Evolutionary conservation across 1,140 invertebrate genomes (phyloP).

Genomic region (Pseudomyrmex flavicornis): DNA sequence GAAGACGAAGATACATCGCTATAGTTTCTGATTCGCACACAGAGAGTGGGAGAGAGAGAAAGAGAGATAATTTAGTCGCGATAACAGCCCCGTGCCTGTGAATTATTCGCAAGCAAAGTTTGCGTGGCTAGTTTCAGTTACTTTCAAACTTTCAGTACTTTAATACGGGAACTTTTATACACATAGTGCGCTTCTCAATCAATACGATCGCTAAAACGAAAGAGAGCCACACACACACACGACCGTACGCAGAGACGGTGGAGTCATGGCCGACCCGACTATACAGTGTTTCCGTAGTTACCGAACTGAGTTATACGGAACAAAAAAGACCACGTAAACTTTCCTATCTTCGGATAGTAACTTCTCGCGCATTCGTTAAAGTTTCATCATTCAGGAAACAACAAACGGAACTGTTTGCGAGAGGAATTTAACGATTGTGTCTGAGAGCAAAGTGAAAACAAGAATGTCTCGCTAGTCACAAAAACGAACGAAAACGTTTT

Average conservation of each 20-base stretch:
- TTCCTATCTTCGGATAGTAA: constrained; percentile 20
- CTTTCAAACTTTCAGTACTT: constrained; percentile 30
- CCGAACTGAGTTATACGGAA: not conserved
- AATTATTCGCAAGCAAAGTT: constrained; percentile 46
- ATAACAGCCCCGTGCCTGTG: not conserved
- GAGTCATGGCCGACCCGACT: constrained; percentile 32
- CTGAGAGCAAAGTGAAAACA: too few species aligned
- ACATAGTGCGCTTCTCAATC: constrained; percentile 1
- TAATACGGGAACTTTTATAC: not conserved
- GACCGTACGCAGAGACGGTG: not conserved
- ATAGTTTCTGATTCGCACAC: not conserved
- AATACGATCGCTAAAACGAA: constrained; percentile 18
- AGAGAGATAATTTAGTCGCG: not conserved
- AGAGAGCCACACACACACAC: not conserved
- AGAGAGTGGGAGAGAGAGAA: too few species aligned
- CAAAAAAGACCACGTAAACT: not conserved
- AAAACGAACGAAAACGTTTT: too few species aligned
- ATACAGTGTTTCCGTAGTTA: constrained; percentile 26
- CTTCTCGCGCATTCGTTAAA: constrained; percentile 23
- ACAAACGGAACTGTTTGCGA: constrained; percentile 22
- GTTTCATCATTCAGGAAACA: constrained; percentile 9
- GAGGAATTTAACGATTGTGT: constrained; percentile 11
- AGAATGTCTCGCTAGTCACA: too few species aligned
- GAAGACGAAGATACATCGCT: constrained; percentile 19
- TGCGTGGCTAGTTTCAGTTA: not conserved